Conservation (phyloP, 30 jellyfish, hydroid and myxozoan species). For the Nemopilema nomurai region DNA sequence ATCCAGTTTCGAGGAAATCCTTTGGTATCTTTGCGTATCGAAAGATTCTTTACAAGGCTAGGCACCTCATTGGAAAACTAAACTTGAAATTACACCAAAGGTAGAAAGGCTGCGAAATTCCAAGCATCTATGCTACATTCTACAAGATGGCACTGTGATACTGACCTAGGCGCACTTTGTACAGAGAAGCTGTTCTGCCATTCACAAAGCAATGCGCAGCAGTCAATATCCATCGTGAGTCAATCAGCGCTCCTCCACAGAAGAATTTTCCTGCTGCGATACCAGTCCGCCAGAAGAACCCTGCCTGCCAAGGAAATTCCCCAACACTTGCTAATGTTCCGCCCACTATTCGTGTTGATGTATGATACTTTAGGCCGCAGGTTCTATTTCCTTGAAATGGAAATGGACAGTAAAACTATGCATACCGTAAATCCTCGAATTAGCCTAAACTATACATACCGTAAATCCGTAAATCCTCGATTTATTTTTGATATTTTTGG, state of each 20-base stretch:
- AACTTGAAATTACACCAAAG: too few species aligned
- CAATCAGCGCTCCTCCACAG: slow-evolving; percentile 89
- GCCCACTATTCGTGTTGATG: slow-evolving; percentile 80
- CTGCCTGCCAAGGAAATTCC: slow-evolving; percentile 96
- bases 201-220: slow-evolving; percentile 96
- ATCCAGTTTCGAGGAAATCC: too few species aligned
- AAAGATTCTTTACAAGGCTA: too few species aligned
- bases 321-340: slow-evolving; percentile 64
- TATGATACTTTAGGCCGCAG: slow-evolving; percentile 52
- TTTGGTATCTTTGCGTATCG: too few species aligned
- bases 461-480: too few species aligned
- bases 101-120: too few species aligned
- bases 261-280: slow-evolving; percentile 71
- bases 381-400: slow-evolving; percentile 5
- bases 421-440: too few species aligned
- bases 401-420: too few species aligned
- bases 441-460: too few species aligned
- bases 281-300: slow-evolving; percentile 80
- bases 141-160: too few species aligned
- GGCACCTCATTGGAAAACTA: too few species aligned
- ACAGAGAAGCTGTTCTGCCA: slow-evolving; percentile 48
- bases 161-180: slow-evolving; percentile 71
- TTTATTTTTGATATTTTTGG: too few species aligned
- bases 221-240: slow-evolving; percentile 47
- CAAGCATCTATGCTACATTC: not conserved